A percentile compares a stretch with the other conserved stretches of the same genome.
Evolutionary conservation across 1,140 invertebrate species (phyloP).

Genomic region (Drosophila kanapiae): DNA sequence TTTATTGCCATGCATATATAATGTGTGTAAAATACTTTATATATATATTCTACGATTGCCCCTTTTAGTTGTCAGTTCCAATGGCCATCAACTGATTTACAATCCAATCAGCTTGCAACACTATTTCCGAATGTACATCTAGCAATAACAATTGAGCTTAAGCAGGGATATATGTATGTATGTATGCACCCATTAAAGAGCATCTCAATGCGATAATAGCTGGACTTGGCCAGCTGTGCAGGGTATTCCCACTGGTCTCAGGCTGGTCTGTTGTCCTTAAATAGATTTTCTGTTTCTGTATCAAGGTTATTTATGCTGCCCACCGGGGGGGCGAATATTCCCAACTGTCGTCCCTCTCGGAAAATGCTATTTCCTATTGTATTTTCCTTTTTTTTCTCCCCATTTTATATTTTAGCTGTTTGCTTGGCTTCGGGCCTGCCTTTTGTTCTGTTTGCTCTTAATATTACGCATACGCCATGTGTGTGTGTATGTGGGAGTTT

Average conservation of each 20-base stretch:
- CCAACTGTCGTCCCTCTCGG: conserved; percentile 28
- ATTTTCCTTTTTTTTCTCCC: conserved; percentile 10
- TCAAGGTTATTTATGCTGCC: conserved; percentile 71
- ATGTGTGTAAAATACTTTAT: background rate
- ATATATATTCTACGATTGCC: background rate
- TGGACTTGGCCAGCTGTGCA: conserved; percentile 10
- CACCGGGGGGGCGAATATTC: conserved; percentile 37
- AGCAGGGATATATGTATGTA: background rate
- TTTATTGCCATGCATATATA: conserved; percentile 6
- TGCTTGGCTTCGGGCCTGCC: conserved; percentile 25
- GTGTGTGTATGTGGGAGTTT: conserved; percentile 38
- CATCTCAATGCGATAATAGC: conserved; percentile 7
- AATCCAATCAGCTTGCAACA: background rate
- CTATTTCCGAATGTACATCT: background rate
- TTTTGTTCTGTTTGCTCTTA: conserved; percentile 38
- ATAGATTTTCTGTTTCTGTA: conserved; percentile 55
- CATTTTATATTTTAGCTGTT: conserved; percentile 57
- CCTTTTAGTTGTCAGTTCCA: background rate
- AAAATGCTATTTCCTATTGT: conserved; percentile 23
- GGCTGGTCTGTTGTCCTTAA: conserved; percentile 47
- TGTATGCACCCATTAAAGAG: background rate
- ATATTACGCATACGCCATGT: conserved; percentile 75
- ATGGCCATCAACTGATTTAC: background rate
- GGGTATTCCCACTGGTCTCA: conserved; percentile 17
- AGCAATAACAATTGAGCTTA: background rate